phyloP scores from a whole-genome alignment of 1,140 invertebrate genomes.

The Polypedilum vanderplanki region DNA sequence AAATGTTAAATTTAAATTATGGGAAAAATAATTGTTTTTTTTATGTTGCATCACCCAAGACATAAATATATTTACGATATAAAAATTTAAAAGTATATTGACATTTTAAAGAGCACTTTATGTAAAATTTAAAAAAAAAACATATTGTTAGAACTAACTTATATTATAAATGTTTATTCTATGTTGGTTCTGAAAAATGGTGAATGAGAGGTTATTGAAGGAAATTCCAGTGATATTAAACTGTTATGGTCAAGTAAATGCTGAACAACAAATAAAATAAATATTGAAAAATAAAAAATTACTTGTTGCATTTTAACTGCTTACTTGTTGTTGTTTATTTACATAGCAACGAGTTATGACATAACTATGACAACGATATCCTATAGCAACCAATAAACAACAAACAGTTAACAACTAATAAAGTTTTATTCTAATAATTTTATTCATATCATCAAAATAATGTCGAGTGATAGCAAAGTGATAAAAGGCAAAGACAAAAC shows the following conservation, averaged over 20 bases:
- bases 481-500: not conserved
- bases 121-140: too few relatives aligned
- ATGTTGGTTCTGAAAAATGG: not conserved
- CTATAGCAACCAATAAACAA: not conserved
- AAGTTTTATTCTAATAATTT: not conserved
- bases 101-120: too few relatives aligned
- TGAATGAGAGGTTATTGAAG: not conserved
- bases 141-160: not conserved
- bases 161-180: not conserved
- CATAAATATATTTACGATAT: too few relatives aligned
- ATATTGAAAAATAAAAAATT: not conserved
- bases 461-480: not conserved
- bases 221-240: not conserved
- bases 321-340: not conserved
- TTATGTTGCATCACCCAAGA: too few relatives aligned
- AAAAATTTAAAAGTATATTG: too few relatives aligned
- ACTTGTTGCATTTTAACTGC: not conserved
- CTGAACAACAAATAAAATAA: not conserved
- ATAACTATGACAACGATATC: not conserved
- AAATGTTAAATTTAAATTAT: too few relatives aligned
- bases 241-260: not conserved
- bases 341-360: not conserved
- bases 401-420: not conserved
- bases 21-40: too few relatives aligned
- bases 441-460: not conserved